Evolutionary conservation across 2,797 vertebrate species (phyloP).

Genomic region (Poeciliopsis infans): DNA sequence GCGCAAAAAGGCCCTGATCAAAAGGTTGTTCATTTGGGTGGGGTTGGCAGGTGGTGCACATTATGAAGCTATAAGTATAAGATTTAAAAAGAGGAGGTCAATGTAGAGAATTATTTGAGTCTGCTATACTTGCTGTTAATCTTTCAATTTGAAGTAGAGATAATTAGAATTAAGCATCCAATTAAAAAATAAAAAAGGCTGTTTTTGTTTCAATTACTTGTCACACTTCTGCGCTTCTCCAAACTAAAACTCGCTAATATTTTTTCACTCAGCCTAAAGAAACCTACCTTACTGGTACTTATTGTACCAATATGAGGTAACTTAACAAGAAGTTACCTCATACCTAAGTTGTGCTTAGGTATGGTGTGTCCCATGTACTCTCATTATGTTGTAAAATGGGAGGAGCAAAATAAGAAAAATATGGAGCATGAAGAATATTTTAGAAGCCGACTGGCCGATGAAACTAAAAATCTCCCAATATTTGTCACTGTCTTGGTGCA

Average conservation of each 20-base stretch:
- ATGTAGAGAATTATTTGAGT: slow-evolving; percentile 49
- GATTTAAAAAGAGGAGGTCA: slow-evolving; percentile 10
- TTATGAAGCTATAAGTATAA: slow-evolving; percentile 39
- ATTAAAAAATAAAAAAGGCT: not conserved
- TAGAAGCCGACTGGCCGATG: not conserved
- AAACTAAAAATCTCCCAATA: not conserved
- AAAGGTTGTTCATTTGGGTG: slow-evolving; percentile 55
- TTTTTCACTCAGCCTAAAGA: not conserved
- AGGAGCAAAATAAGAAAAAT: not conserved
- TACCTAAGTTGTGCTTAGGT: not conserved
- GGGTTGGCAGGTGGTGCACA: slow-evolving; percentile 59
- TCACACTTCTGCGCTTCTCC: not conserved
- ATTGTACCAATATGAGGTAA: no score
- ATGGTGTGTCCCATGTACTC: not conserved
- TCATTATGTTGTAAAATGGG: not conserved
- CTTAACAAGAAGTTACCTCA: no score
- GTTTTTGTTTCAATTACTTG: not conserved
- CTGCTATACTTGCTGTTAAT: slow-evolving; percentile 28
- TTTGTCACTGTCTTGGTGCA: not conserved
- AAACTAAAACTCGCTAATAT: not conserved
- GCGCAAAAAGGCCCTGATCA: slow-evolving; percentile 56
- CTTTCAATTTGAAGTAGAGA: not conserved
- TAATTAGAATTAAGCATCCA: not conserved
- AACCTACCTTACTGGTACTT: no score
- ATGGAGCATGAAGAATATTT: not conserved